Evolutionary conservation across 1,140 invertebrate species (phyloP), one percentile per base, ranked within the genome.

Genomic region (Ganaspis sp.): DNA sequence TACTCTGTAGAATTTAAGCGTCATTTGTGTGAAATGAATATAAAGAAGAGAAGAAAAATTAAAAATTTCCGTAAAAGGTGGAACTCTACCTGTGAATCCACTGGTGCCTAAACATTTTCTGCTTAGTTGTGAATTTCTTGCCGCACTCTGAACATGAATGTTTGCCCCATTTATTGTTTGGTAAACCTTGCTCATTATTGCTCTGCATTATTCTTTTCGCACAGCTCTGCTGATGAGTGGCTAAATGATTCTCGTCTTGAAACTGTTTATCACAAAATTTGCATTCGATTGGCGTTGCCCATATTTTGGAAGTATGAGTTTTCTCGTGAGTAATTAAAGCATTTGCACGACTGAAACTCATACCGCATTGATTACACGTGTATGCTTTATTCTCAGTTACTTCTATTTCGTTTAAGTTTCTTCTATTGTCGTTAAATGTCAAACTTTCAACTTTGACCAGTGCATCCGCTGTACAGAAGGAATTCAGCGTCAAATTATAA

Each of bases 31-130:
- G n/a, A n/a, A n/a, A n/a, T n/a, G n/a, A n/a, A n/a, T n/a, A n/a
- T n/a, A n/a, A n/a, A n/a, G n/a, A n/a, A n/a, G n/a, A n/a, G n/a
- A 38, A 38, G 9, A 40, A 15, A n/a, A 45, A 45, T 15, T 15
- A 45, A 45, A 45, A 45, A 15, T 58, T n/a, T n/a, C n/a, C n/a
- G n/a, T n/a, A n/a, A n/a, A n/a, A n/a, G n/a, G n/a, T n/a, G n/a
- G n/a, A n/a, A n/a, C n/a, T n/a, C n/a, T 64, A 64, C 58, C 58
- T 42, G 38, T 92, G 92, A n/a, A 92, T 92, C 92, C 92, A 92
- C 58, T 92, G 89, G 49, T 92, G 92, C 1, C 92, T 83, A 42
- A 90, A 92, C 89, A 92, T 91, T 74, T 92, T 92, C 73, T 92
- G 92, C 74, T 92, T 92, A 0, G 91, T 92, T 0, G 91, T 89